phyloP scores from a whole-genome alignment of 2,113 vertebrate genomes.

The Oryzias melastigma region DNA sequence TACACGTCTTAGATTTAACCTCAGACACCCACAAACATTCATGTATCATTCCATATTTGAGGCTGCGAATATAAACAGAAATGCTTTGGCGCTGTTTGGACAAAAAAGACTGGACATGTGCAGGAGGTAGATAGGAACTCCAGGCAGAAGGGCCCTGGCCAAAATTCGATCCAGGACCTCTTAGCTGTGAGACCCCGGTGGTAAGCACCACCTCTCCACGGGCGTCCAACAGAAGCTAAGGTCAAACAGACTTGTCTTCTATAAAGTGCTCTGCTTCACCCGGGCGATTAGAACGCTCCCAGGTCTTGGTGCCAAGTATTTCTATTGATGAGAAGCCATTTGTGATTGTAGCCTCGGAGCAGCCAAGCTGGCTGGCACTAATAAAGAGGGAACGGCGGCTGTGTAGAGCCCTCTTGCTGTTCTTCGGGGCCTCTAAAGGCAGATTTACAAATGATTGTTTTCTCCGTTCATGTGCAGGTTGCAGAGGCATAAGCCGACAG shows the following conservation, averaged over 20 bases:
- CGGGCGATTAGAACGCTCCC: constrained; percentile 54
- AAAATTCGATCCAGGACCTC: too few species aligned
- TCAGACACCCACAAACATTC: too few species aligned
- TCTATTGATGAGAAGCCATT: constrained; percentile 60
- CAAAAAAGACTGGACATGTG: too few species aligned
- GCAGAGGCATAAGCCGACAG: background rate
- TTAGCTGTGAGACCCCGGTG: too few species aligned
- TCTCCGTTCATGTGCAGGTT: constrained; percentile 19
- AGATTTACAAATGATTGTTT: constrained; percentile 52
- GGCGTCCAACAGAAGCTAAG: constrained; percentile 12
- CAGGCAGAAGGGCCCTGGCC: too few species aligned
- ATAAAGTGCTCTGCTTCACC: constrained; percentile 42
- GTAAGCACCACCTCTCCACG: background rate
- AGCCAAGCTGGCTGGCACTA: constrained; percentile 55
- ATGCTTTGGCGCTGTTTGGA: too few species aligned
- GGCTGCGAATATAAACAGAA: too few species aligned
- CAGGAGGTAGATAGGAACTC: too few species aligned
- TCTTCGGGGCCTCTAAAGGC: constrained; percentile 47
- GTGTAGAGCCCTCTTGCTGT: constrained; percentile 37
- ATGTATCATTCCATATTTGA: too few species aligned
- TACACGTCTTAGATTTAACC: too few species aligned
- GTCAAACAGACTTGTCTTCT: constrained; percentile 38
- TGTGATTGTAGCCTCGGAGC: constrained; percentile 49
- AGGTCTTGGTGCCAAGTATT: constrained; percentile 46
- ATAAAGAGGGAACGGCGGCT: constrained; percentile 43